Percentiles rank a stretch among this genome's conserved stretches.
Conservation (phyloP, 2,888 invertebrate genomes). For the Nephrotoma flavescens region DNA sequence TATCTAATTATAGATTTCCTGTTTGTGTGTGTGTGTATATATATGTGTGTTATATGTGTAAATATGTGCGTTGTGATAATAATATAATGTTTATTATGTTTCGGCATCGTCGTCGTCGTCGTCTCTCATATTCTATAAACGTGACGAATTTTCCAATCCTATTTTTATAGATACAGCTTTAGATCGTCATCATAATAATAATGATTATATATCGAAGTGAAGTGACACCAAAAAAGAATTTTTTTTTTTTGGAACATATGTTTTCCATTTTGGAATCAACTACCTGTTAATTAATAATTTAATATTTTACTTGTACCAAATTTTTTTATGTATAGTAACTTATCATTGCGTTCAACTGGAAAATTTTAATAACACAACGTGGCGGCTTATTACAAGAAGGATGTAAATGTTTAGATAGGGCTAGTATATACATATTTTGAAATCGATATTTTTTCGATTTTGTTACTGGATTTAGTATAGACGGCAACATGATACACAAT, state of each 20-base stretch:
- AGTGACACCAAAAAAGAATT: neutral
- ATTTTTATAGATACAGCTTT: neutral
- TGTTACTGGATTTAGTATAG: neutral
- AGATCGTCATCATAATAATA: neutral
- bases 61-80: neutral
- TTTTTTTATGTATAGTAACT: neutral
- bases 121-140: neutral
- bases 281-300: neutral
- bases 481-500: neutral
- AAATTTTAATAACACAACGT: neutral
- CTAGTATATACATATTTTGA: neutral
- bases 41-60: neutral
- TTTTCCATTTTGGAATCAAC: neutral
- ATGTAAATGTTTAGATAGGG: neutral
- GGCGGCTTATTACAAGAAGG: neutral
- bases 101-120: neutral
- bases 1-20: neutral
- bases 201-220: neutral
- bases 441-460: neutral
- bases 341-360: neutral
- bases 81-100: neutral
- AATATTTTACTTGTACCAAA: neutral
- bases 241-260: neutral
- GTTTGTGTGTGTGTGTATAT: neutral
- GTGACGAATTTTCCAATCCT: neutral